Evolutionary conservation across 2,113 vertebrate species (phyloP).

Genomic region (Ceratotherium simum): DNA sequence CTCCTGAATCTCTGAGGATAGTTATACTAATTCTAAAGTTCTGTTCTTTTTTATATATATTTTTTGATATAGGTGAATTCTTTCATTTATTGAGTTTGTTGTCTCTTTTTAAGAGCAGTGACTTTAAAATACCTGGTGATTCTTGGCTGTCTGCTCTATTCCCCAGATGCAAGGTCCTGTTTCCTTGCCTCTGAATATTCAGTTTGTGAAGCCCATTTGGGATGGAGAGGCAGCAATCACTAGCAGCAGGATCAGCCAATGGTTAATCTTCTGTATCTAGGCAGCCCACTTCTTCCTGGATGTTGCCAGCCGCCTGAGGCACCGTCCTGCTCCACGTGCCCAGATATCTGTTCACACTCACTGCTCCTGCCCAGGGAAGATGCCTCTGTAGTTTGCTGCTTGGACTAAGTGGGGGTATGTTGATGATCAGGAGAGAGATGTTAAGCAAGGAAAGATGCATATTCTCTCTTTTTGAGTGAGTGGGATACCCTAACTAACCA

Average conservation of each 20-base stretch:
- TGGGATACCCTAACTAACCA: neutral
- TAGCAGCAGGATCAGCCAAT: neutral
- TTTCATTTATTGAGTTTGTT: neutral
- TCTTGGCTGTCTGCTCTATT: neutral
- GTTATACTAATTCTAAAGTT: no score
- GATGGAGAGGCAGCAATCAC: neutral
- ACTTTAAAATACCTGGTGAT: neutral
- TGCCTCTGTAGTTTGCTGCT: neutral
- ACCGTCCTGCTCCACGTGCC: no score
- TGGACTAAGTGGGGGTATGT: neutral
- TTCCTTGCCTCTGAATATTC: neutral
- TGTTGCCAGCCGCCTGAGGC: neutral
- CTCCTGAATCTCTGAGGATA: no score
- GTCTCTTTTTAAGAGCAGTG: neutral
- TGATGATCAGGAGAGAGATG: neutral
- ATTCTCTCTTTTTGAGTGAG: neutral
- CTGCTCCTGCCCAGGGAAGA: neutral
- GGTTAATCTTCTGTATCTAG: neutral
- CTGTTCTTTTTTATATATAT: no score
- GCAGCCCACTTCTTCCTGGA: neutral
- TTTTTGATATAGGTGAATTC: neutral
- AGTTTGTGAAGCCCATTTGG: neutral
- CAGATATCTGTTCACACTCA: neutral
- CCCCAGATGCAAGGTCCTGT: neutral
- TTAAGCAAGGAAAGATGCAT: neutral